Evolutionary conservation across 2,113 vertebrate genomes (phyloP), one percentile per base, ranked within the genome.

Genomic region (Podocnemis expansa): DNA sequence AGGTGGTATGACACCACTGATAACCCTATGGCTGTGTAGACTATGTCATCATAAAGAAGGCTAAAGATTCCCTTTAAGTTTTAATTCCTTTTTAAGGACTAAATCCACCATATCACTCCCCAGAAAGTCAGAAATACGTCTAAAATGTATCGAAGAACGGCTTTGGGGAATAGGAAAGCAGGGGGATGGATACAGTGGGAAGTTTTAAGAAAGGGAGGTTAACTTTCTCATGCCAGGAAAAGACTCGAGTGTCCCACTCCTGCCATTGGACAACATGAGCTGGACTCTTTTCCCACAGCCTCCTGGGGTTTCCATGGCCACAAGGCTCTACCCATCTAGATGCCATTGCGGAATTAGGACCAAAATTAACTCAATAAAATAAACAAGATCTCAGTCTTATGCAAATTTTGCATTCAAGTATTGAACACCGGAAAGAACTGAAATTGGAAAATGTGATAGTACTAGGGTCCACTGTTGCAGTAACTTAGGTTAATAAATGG

Each of bases 1-100:
- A 41, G 27, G 87, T 78, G 7, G 49, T 87, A 1, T 25, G 43
- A 13, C 73, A 29, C 41, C 5, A 43, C 25, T 10, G 29, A 8
- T 8, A 11, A 2, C 84, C 43, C 0, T 1, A 0, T 2, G 24
- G 82, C n/a, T 13, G 1, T 1, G 5, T 4, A 7, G 52, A 63
- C 34, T 47, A 1, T 1, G 24, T 29, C 75, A 75, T 2, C 12
- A 0, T 1, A 12, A 63, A 22, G 45, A 81, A 49, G 52, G 70
- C 41, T 89, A 60, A 3, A 8, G 25, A 14, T 70, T 29, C 43
- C 47, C 51, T 86, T 9, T 2, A 82, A 63, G 22, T 5, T 52
- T 85, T 5, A 6, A 56, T 13, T 25, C 34, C 67, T 51, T 85
- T 51, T 70, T 29, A 0, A 24, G 58, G 47, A 38, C 54, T 70